Evolutionary conservation across 2,113 vertebrate species (phyloP).

Genomic region (Sceloporus undulatus): DNA sequence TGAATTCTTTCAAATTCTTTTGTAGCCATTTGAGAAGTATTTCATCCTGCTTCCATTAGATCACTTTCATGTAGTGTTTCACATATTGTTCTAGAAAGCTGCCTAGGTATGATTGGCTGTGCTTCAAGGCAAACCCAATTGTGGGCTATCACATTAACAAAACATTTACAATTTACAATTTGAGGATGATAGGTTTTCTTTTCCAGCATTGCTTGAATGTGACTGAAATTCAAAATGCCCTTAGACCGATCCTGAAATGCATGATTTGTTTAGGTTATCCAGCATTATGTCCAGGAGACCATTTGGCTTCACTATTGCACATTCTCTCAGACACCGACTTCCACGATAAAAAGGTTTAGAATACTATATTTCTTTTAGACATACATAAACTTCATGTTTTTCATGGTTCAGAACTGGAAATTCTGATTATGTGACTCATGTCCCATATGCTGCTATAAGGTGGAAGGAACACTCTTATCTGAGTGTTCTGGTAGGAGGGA

Average conservation of each 20-base stretch:
- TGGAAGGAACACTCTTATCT: background rate
- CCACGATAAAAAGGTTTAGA: constrained; percentile 58
- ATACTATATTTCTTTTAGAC: constrained; percentile 25
- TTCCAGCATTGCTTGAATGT: background rate
- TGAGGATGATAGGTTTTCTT: background rate
- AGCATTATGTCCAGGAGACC: constrained; percentile 64
- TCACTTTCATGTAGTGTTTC: background rate
- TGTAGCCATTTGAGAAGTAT: background rate
- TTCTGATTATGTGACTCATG: background rate
- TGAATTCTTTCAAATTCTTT: background rate
- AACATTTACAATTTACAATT: background rate
- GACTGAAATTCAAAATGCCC: background rate
- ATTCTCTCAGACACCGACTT: constrained; percentile 59
- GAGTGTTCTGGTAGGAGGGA: background rate
- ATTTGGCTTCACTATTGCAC: constrained; percentile 65
- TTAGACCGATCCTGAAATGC: background rate
- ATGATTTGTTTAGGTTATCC: constrained; percentile 61
- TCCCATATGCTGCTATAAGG: background rate
- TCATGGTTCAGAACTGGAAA: background rate
- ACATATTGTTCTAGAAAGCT: background rate
- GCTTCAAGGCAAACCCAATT: constrained; percentile 3
- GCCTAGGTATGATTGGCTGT: background rate
- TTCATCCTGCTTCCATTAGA: background rate
- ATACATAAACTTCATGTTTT: constrained; percentile 5
- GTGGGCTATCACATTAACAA: background rate